These are phyloP conservation scores for Autographa pulchrina DNA, from an alignment of 2,888 invertebrate species.

Conservation along the genomic window DNA sequence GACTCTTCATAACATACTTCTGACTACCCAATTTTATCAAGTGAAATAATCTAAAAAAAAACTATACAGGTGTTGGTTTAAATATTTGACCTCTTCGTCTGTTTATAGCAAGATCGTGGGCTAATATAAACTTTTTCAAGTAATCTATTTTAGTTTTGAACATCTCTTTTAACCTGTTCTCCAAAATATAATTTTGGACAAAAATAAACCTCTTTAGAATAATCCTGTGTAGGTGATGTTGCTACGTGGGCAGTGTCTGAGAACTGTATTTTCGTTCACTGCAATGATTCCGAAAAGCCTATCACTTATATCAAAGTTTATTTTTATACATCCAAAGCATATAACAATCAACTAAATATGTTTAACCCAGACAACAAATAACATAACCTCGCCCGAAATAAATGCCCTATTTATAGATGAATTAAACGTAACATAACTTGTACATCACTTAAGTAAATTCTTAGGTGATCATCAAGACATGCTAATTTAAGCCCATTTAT, in stretches of 20 bases:
- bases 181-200: neutral
- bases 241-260: constrained; percentile 1
- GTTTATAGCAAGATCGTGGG: neutral
- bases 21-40: too few relatives aligned
- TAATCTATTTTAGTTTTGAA: neutral
- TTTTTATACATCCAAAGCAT: neutral
- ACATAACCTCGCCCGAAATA: too few relatives aligned
- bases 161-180: neutral
- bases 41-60: too few relatives aligned
- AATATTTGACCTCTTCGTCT: neutral
- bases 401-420: too few relatives aligned
- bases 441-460: too few relatives aligned
- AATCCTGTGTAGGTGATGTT: neutral
- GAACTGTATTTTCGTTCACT: neutral
- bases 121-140: neutral
- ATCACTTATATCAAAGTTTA: neutral
- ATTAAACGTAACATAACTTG: too few relatives aligned
- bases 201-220: constrained; percentile 1
- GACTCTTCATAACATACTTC: too few relatives aligned
- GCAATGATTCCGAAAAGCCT: neutral
- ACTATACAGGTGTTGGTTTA: neutral
- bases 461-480: too few relatives aligned
- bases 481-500: too few relatives aligned
- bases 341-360: neutral
- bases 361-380: neutral